Base-by-base conservation (phyloP, 2,113 vertebrate genomes). In the Pongo pygmaeus region DNA sequence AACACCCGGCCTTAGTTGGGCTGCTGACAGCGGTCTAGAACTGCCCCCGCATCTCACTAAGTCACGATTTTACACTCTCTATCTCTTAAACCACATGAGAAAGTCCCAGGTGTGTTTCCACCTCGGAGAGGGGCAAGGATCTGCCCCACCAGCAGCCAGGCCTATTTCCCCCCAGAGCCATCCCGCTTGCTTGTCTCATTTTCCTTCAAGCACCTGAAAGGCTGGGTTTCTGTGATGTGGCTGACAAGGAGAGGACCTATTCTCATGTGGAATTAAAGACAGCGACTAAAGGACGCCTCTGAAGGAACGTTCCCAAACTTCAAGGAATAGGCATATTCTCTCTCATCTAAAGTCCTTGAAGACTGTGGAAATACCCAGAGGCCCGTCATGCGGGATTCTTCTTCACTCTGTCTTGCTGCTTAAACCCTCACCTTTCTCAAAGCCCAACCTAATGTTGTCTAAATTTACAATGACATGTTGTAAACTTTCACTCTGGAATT, bases 1-100 rank as follows among this genome's bases (percentile, higher is more conserved):
- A 95, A 88, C 74, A 94, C 14, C 67, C 91, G 95, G 59, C 91
- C 55, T 83, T 43, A 77, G 84, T 22, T 83, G 93, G 80, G 94
- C n/a, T 9, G 8, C 72, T 3, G 30, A 8, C 14, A 3, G 1
- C 20, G 9, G 10, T 30, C 11, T 72, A 79, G 38, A 57, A 8
- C 18, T 0, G 20, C 3, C 7, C 59, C 35, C 10, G 2, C 35
- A 0, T 8, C 7, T 59, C 50, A 30, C 69, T 8, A 25, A 38
- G 46, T n/a, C 75, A 35, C 23, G 17, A 16, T 18, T 40, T 57
- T 9, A 43, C 64, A 38, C 43, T 77, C 55, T 79, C 35, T 61
- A 2, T 38, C 69, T 38, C 61, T 64, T 32, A 78, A n/a, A 46
- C 13, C 27, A 6, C 81, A 9, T 5, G 35, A 87, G 55, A 86